These are phyloP conservation scores for Dicrostonyx torquatus DNA, from an alignment of 2,797 vertebrate species.

Conservation along the genomic window DNA sequence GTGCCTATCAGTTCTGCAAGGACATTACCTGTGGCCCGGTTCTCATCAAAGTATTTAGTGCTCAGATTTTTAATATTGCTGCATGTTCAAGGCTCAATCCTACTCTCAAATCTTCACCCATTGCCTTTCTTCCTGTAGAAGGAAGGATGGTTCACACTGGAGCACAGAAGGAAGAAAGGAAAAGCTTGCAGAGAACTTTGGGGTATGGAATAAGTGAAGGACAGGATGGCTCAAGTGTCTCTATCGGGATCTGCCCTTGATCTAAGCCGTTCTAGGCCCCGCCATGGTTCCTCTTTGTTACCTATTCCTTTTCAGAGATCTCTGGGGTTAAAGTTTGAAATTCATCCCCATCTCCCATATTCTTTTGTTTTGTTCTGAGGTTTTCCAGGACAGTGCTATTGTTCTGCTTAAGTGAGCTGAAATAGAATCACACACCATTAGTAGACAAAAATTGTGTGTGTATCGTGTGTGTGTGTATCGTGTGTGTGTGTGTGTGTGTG, in stretches of 20 bases:
- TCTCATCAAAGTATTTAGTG: slow-evolving; percentile 9
- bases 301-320: background rate
- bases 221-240: background rate
- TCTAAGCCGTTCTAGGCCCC: background rate
- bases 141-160: background rate
- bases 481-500: background rate
- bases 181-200: background rate
- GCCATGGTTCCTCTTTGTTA: too few species aligned
- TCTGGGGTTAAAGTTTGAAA: background rate
- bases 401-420: background rate
- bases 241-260: background rate
- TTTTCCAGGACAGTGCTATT: background rate
- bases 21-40: background rate
- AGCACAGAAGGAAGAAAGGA: background rate
- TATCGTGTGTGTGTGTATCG: background rate
- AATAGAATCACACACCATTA: background rate
- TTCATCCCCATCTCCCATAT: background rate
- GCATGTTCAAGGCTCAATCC: background rate
- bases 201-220: background rate
- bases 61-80: slow-evolving; percentile 23
- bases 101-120: background rate
- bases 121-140: background rate
- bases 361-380: background rate
- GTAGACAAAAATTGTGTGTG: background rate
- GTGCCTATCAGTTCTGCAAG: background rate